Evolutionary conservation across 2,113 vertebrate genomes (phyloP).

Genomic region (Equus przewalskii): DNA sequence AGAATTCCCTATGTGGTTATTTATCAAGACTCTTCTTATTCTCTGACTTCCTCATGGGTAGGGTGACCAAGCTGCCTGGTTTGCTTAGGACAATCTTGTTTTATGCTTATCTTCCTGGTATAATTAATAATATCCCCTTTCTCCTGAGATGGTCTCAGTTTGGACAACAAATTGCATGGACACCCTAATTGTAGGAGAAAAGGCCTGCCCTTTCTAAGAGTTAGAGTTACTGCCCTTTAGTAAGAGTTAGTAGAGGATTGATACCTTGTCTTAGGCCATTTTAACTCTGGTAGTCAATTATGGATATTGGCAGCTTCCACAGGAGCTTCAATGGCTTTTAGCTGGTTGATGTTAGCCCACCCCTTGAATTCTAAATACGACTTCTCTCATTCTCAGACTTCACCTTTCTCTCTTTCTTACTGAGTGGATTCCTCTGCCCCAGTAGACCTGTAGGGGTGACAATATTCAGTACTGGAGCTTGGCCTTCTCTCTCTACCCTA

Average conservation of each 20-base stretch:
- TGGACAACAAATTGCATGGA: neutral
- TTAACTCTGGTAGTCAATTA: neutral
- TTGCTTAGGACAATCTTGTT: neutral
- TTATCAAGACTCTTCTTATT: neutral
- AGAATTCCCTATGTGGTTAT: neutral
- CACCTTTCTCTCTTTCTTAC: neutral
- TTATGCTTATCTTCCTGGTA: neutral
- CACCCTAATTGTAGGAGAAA: neutral
- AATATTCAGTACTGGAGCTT: neutral
- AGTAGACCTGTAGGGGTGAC: neutral
- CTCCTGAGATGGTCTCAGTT: neutral
- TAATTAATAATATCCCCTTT: neutral
- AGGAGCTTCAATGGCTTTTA: neutral
- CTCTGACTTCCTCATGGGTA: neutral
- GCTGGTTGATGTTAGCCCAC: conserved; percentile 1
- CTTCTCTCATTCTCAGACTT: neutral
- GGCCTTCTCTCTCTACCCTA: neutral
- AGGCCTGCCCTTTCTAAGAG: neutral
- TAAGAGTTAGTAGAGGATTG: conserved; percentile 2
- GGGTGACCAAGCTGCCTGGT: neutral
- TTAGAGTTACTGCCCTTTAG: neutral
- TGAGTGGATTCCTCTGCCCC: neutral
- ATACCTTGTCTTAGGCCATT: neutral
- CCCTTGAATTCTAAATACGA: neutral
- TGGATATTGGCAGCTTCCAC: neutral